Base-by-base conservation (phyloP, 2,113 vertebrate genomes). In the Paedocypris sp. region DNA sequence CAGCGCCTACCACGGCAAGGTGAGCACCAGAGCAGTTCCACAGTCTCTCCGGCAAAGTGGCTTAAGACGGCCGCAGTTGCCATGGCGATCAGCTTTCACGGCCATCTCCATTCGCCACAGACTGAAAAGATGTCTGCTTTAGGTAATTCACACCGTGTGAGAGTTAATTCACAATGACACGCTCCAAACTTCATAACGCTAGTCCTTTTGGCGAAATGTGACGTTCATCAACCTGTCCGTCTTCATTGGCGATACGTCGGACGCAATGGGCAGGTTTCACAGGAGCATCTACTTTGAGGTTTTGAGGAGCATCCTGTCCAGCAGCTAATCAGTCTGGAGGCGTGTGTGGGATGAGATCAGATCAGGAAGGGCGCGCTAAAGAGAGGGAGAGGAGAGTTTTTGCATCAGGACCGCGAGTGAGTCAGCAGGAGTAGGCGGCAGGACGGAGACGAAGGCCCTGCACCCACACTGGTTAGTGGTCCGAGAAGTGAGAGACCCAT, bases 1-100 rank as follows among this genome's bases (percentile, higher is more conserved):
- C 0, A 92, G 92, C 5, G 86, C 89, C 52, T 94, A 97, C 82
- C 93, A 99, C 2, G 83, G 88, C 79, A 99, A 98, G 90, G 94
- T 94, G 72, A 84, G 84, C 18, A 3, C 29, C 12, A 15, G 6
- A 51, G 26, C 10, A 43, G 36, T 56, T 41, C 19, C 33, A 26
- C 20, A 25, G 22, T 56, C 38, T 43, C 38, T 58, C 25, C 26
- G 41, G 16, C 31, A 20, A 57, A 13, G 13, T 20, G 16, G 18
- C 38, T 43, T 22, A 58, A 43, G 26, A 20, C 26, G 6, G 47
- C 51, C 60, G 48, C 49, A 60, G 68, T 70, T 70, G 63, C 63
- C 68, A 70, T 70, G 68, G 68, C 51, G 68, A 60, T 62, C 51
- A 11, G 13, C 49, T n/a, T 33, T 54, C 39, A 39, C 62, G 13